Base-by-base conservation (phyloP, 1,140 invertebrate species). In the Pachyrhynchus sulphureomaculatus region DNA sequence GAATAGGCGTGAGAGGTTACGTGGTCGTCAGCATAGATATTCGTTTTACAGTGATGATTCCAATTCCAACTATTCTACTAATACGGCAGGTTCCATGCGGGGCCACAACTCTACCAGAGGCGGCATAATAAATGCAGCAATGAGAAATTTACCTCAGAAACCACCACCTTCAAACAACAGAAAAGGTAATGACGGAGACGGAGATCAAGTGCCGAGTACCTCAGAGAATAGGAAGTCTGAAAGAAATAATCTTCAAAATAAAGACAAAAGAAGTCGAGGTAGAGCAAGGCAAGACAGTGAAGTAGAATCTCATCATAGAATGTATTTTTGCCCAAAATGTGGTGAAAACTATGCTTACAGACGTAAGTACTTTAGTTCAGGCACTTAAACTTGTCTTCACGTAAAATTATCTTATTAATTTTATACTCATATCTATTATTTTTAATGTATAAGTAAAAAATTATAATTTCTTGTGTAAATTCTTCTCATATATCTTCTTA, bases 321-420 rank as follows among this genome's bases (percentile, higher is more conserved):
- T 41, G n/a, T 54, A 54, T 41, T 29, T 54, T 13, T 54, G 52
- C 17, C 52, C 52, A 2, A 39, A 54, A 23, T 54, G 52, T 54
- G 52, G 21, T 2, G 24, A 54, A 4, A 39, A 42, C 32, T 54
- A 54, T 17, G 1, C 15, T 13, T 39, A 13, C 26, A 34, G 37
- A 26, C 24, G 52, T 54, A 41, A 54, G 52, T 41, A 39, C 24
- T 54, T 42, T 10, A 51, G 12, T 18, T n/a, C n/a, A n/a, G n/a
- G n/a, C n/a, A n/a, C n/a, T n/a, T n/a, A n/a, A n/a, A n/a, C n/a
- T n/a, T n/a, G n/a, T n/a, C n/a, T n/a, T n/a, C n/a, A n/a, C n/a
- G n/a, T n/a, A n/a, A n/a, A n/a, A n/a, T n/a, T n/a, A n/a, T n/a
- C n/a, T n/a, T n/a, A n/a, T n/a, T n/a, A n/a, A n/a, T n/a, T n/a